phyloP scores from a whole-genome alignment of 2,888 invertebrate species.

The Cataglyphis rosenhaueri region DNA sequence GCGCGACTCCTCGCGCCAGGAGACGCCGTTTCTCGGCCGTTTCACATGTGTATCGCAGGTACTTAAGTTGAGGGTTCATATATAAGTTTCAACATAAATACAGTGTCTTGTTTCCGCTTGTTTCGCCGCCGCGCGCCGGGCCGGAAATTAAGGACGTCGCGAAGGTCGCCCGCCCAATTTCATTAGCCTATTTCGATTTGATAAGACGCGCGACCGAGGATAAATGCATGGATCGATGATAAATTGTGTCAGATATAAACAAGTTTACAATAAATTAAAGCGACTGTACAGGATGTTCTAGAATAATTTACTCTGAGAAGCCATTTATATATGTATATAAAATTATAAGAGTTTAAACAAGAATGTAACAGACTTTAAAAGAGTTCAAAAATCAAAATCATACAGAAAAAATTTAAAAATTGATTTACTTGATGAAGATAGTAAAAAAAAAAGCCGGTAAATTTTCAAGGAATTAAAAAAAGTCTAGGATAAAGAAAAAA shows the following conservation, averaged over 20 bases:
- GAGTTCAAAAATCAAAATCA: background rate
- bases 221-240: conserved; percentile 28
- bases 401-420: background rate
- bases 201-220: conserved; percentile 30
- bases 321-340: background rate
- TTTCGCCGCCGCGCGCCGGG: conserved; percentile 31
- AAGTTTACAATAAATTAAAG: conserved; percentile 6
- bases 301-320: conserved; percentile 1
- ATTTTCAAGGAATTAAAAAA: background rate
- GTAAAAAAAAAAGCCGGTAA: background rate
- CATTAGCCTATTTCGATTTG: conserved; percentile 42
- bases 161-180: conserved; percentile 53
- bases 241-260: conserved; percentile 27
- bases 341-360: background rate
- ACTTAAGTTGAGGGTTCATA: conserved; percentile 44
- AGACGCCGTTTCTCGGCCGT: background rate
- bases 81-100: conserved; percentile 72
- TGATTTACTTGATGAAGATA: background rate
- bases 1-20: background rate
- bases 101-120: conserved; percentile 45
- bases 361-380: background rate
- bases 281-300: background rate
- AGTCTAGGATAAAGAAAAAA: background rate
- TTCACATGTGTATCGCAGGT: background rate
- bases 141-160: conserved; percentile 74